phyloP scores from a whole-genome alignment of 2,888 invertebrate genomes.

The Sinhomidia bicolor region DNA sequence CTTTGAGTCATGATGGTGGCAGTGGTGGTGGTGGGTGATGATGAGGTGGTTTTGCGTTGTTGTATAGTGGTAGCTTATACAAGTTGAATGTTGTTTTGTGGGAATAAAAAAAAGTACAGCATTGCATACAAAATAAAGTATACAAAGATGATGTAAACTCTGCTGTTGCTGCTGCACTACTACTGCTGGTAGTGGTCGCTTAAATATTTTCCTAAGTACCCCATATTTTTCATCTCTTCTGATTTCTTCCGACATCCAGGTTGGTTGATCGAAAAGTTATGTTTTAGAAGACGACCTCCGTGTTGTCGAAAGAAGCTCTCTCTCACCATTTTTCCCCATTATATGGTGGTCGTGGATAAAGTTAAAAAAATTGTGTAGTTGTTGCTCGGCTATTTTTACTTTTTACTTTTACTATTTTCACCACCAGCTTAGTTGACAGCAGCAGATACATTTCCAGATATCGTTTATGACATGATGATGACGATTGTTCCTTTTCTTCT shows the following conservation, averaged over 20 bases:
- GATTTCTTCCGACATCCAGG: background rate
- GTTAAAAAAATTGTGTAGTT: too few relatives aligned
- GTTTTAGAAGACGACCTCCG: slow-evolving; percentile 18
- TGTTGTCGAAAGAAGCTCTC: background rate
- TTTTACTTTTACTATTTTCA: background rate
- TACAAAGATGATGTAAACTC: too few relatives aligned
- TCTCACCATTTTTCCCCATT: slow-evolving; percentile 55
- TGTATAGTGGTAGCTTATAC: background rate
- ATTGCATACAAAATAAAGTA: too few relatives aligned
- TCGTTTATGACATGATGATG: slow-evolving; percentile 66
- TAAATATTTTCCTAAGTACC: too few relatives aligned
- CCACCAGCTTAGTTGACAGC: slow-evolving; percentile 57
- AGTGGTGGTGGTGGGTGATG: background rate
- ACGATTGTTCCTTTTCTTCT: slow-evolving; percentile 68
- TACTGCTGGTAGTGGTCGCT: too few relatives aligned
- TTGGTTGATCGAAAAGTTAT: slow-evolving; percentile 15
- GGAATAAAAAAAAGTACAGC: too few relatives aligned
- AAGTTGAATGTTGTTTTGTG: background rate
- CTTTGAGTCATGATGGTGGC: background rate
- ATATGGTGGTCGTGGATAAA: too few relatives aligned
- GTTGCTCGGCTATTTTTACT: slow-evolving; percentile 41
- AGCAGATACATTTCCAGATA: slow-evolving; percentile 70
- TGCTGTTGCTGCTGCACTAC: too few relatives aligned
- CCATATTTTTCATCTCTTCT: background rate
- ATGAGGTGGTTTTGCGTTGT: slow-evolving; percentile 17